These are phyloP conservation scores for Melieria crassipennis DNA, from an alignment of 2,888 invertebrate species.

Conservation along the genomic window DNA sequence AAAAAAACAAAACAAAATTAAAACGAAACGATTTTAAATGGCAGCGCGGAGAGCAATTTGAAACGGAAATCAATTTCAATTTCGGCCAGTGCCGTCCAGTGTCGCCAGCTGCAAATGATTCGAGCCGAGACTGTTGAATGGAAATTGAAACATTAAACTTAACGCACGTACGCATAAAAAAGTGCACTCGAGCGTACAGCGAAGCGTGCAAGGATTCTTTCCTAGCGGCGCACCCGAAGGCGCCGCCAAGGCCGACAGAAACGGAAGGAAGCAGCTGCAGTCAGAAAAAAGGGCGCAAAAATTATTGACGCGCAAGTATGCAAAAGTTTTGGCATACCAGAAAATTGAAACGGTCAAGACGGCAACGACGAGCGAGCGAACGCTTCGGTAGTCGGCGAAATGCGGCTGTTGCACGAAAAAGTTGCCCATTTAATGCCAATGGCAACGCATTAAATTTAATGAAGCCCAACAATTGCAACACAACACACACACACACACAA, in stretches of 20 bases:
- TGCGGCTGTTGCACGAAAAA: neutral
- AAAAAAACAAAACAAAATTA: conserved; percentile 17
- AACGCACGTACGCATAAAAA: conserved; percentile 42
- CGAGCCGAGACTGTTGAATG: conserved; percentile 13
- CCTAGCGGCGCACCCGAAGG: no score
- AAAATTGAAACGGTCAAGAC: neutral
- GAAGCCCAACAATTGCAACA: conserved; percentile 7
- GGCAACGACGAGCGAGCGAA: neutral
- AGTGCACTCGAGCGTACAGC: conserved; percentile 24
- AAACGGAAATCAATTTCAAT: conserved; percentile 41
- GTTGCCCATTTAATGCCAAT: conserved; percentile 5
- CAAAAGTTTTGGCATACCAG: neutral
- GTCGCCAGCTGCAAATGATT: conserved; percentile 34
- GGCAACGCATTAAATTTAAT: conserved; percentile 22
- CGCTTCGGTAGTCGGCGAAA: neutral
- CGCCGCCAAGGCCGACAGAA: neutral
- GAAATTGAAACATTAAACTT: conserved; percentile 43
- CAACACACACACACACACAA: no score
- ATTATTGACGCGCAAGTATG: neutral
- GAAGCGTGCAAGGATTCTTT: no score
- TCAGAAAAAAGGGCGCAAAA: neutral
- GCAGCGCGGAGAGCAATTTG: conserved; percentile 34
- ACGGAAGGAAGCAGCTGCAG: neutral
- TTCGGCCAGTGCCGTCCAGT: conserved; percentile 16
- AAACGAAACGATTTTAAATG: conserved; percentile 1